phyloP scores from a whole-genome alignment of 2,888 invertebrate genomes.

The Ophion slaviceki region DNA sequence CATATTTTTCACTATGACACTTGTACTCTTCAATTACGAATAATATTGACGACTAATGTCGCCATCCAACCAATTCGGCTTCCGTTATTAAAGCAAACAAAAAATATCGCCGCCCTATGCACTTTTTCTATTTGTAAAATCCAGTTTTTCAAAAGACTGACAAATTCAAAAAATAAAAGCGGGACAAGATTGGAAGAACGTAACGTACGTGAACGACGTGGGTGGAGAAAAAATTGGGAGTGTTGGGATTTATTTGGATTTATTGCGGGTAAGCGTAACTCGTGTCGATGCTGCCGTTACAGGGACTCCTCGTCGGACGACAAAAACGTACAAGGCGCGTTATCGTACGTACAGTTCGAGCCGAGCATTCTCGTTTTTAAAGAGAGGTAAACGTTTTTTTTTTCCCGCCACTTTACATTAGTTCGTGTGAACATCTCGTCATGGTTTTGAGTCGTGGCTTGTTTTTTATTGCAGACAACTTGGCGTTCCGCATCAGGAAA shows the following conservation, averaged over 20 bases:
- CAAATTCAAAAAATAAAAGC: too few species aligned
- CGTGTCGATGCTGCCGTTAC: slow-evolving; percentile 55
- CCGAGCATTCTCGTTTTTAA: slow-evolving; percentile 89
- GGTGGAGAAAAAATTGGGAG: too few species aligned
- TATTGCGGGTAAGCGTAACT: slow-evolving; percentile 26
- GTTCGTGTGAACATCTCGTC: neutral
- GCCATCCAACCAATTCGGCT: slow-evolving; percentile 13
- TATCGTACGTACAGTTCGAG: slow-evolving; percentile 86
- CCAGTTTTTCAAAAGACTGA: slow-evolving; percentile 57
- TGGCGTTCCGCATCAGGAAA: slow-evolving; percentile 93
- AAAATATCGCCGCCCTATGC: slow-evolving; percentile 59
- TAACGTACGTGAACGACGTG: too few species aligned
- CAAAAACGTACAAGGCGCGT: slow-evolving; percentile 79
- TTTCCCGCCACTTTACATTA: neutral
- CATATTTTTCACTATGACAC: slow-evolving; percentile 63
- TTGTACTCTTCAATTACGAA: slow-evolving; percentile 62
- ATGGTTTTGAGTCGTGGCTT: neutral
- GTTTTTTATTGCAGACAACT: slow-evolving; percentile 88
- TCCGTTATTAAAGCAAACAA: slow-evolving; percentile 58
- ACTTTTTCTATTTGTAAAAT: slow-evolving; percentile 77
- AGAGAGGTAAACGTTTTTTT: slow-evolving; percentile 85
- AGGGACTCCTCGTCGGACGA: slow-evolving; percentile 76
- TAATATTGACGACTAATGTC: slow-evolving; percentile 54
- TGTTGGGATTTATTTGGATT: too few species aligned
- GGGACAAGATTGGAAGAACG: too few species aligned